Conservation (phyloP, 92 coral and sea anemone species). For the Porites cylindrica region DNA sequence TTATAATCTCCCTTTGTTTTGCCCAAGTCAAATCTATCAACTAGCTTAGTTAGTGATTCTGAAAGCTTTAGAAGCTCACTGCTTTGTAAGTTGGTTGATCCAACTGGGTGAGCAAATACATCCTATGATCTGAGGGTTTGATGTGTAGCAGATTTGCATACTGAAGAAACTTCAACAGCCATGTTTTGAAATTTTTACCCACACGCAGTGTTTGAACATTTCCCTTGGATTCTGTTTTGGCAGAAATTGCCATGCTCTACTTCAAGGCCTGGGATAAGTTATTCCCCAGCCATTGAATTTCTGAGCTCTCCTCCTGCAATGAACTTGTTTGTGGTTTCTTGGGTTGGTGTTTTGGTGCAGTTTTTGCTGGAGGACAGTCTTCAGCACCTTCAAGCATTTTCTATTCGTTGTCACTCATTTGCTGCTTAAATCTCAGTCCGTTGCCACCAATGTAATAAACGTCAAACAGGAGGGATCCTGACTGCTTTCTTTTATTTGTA, state of each 20-base stretch:
- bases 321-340: too few relatives aligned
- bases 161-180: conserved; percentile 58
- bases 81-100: conserved; percentile 59
- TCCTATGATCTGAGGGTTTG: neutral
- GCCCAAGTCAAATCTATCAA: conserved; percentile 52
- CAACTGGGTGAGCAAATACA: conserved; percentile 39
- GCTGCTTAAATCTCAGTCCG: too few relatives aligned
- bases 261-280: conserved; percentile 31
- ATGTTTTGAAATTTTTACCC: conserved; percentile 64
- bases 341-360: too few relatives aligned
- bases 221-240: neutral
- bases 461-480: too few relatives aligned
- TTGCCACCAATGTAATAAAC: too few relatives aligned
- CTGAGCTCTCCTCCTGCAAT: too few relatives aligned
- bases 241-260: neutral
- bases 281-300: conserved; percentile 26
- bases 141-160: conserved; percentile 51
- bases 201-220: conserved; percentile 31
- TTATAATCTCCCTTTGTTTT: conserved; percentile 62
- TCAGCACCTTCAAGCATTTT: too few relatives aligned
- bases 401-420: too few relatives aligned
- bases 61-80: conserved; percentile 46
- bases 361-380: too few relatives aligned
- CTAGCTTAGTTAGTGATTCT: conserved; percentile 23
- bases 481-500: too few relatives aligned